A percentile compares a stretch with the other conserved stretches of the same genome.
These are phyloP conservation scores for Condylostylus longicornis DNA, from an alignment of 1,140 invertebrate genomes.

Conservation along the genomic window DNA sequence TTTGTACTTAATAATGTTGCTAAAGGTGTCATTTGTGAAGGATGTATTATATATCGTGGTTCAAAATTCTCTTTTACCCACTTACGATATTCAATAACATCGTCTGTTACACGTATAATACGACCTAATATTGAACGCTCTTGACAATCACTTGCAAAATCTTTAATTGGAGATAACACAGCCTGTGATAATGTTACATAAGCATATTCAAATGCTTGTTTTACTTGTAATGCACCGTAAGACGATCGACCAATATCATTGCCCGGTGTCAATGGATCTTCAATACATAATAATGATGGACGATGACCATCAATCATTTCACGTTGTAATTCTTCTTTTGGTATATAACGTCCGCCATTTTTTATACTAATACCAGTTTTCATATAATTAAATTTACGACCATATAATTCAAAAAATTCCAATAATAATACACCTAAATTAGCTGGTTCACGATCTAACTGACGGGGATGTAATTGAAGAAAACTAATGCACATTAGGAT, in stretches of 20 bases:
- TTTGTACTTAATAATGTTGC: constrained; percentile 10
- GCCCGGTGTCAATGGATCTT: constrained; percentile 88
- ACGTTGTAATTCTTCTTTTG: constrained; percentile 84
- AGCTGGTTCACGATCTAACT: constrained; percentile 42
- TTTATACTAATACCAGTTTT: constrained; percentile 89
- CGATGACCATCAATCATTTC: constrained; percentile 88
- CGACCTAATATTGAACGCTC: constrained; percentile 43
- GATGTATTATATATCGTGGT: constrained; percentile 13
- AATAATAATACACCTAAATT: constrained; percentile 91
- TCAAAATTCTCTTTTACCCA: constrained; percentile 49
- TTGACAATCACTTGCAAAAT: constrained; percentile 37
- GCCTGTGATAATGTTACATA: constrained; percentile 73
- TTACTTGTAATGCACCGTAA: constrained; percentile 80
- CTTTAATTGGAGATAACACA: constrained; percentile 50
- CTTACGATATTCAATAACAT: constrained; percentile 78
- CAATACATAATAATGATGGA: constrained; percentile 86
- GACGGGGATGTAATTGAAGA: constrained; percentile 56
- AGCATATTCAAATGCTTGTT: constrained; percentile 90
- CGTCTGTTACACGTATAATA: constrained; percentile 82
- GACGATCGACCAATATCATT: constrained; percentile 96
- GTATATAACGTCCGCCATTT: constrained; percentile 84
- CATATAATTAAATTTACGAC: constrained; percentile 90
- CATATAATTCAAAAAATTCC: constrained; percentile 96
- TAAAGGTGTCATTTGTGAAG: constrained; percentile 17
- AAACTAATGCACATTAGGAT: constrained; percentile 98